Percentiles rank a stretch among this genome's conserved stretches.
Conservation (phyloP, 2,888 invertebrate genomes). For the Gymnocheta viridis region DNA sequence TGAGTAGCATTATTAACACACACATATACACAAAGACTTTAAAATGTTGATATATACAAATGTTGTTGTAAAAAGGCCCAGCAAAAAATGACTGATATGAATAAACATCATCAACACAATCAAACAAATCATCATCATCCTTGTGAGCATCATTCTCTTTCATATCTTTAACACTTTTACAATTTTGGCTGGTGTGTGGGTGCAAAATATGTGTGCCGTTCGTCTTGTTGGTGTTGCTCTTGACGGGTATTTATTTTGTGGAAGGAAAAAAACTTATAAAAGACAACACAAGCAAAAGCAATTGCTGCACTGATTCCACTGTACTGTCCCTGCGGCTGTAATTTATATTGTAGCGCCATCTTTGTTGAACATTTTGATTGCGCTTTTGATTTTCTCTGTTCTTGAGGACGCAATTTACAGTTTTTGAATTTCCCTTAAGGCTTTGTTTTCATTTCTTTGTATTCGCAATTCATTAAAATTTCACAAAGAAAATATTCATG, state of each 20-base stretch:
- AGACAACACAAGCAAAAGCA: constrained; percentile 56
- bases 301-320: constrained; percentile 69
- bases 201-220: constrained; percentile 46
- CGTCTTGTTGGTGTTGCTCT: constrained; percentile 64
- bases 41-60: constrained; percentile 2
- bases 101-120: constrained; percentile 65
- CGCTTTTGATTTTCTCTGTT: constrained; percentile 50
- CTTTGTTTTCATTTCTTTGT: constrained; percentile 80
- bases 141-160: constrained; percentile 30
- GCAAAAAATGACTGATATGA: constrained; percentile 26
- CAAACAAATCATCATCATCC: constrained; percentile 45
- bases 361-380: constrained; percentile 71
- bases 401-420: constrained; percentile 76
- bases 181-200: constrained; percentile 56
- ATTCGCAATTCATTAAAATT: constrained; percentile 80
- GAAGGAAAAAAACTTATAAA: constrained; percentile 3
- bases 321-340: constrained; percentile 76
- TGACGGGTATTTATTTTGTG: constrained; percentile 60
- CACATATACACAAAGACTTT: constrained; percentile 72
- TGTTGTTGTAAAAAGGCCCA: background rate
- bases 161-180: constrained; percentile 49
- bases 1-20: constrained; percentile 79
- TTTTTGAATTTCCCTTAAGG: constrained; percentile 78
- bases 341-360: constrained; percentile 77
- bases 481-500: constrained; percentile 73